phyloP scores from a whole-genome alignment of 2,797 vertebrate genomes.

The Pipistrellus pygmaeus region DNA sequence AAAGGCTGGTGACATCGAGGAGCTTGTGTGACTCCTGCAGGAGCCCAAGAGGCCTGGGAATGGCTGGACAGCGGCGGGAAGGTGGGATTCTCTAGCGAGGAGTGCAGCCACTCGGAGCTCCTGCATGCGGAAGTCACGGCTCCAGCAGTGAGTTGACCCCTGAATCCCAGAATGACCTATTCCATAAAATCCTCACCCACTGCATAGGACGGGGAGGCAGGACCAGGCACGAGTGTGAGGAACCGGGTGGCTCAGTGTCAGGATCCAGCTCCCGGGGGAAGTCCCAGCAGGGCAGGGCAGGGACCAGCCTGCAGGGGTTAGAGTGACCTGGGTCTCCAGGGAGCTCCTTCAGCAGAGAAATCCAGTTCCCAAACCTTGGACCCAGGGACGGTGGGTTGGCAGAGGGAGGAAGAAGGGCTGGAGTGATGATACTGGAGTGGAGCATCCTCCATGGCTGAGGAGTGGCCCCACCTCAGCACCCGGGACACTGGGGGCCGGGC shows the following conservation, averaged over 20 bases:
- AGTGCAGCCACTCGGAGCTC: accelerated
- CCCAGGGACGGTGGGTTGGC: not conserved
- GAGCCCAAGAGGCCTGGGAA: not conserved
- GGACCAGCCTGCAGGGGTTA: no score
- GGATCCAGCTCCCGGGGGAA: not conserved
- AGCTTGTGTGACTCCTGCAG: not conserved
- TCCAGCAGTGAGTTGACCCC: not conserved
- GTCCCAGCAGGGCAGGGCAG: not conserved
- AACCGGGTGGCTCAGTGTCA: not conserved
- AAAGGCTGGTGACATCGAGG: not conserved
- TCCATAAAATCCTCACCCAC: no score
- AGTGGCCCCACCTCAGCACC: no score
- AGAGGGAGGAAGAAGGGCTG: not conserved
- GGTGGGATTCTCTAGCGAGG: accelerated
- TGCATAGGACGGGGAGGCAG: not conserved
- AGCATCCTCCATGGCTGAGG: accelerated
- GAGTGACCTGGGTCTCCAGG: not conserved
- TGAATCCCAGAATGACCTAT: not conserved
- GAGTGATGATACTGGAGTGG: no score
- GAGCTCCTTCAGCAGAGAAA: not conserved
- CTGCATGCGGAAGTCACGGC: not conserved
- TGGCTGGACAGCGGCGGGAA: not conserved
- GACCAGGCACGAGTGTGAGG: not conserved
- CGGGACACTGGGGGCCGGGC: not conserved
- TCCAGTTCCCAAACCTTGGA: not conserved